phyloP scores from a whole-genome alignment of 1,140 invertebrate genomes.

The Drosophila teissieri region DNA sequence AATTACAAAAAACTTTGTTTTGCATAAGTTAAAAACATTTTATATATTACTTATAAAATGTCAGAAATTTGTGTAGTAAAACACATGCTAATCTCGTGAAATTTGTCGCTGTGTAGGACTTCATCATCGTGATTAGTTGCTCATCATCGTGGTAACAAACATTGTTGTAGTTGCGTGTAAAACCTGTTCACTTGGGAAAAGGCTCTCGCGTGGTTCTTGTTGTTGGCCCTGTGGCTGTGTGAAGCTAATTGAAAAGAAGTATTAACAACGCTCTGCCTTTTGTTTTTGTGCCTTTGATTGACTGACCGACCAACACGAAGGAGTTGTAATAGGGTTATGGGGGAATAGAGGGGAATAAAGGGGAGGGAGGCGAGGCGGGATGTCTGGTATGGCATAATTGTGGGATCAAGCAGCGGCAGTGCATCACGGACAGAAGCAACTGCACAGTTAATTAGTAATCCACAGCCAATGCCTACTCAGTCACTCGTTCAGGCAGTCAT shows the following conservation, averaged over 20 bases:
- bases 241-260: constrained; percentile 79
- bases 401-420: constrained; percentile 60
- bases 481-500: constrained; percentile 52
- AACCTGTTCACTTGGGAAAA: constrained; percentile 75
- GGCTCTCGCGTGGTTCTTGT: constrained; percentile 53
- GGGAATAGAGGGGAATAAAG: neutral
- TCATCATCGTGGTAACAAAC: constrained; percentile 45
- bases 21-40: too few relatives aligned
- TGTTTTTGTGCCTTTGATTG: constrained; percentile 74
- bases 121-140: constrained; percentile 32
- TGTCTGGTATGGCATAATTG: constrained; percentile 75
- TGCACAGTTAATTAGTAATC: constrained; percentile 72
- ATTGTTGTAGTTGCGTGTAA: constrained; percentile 66
- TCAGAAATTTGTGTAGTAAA: too few relatives aligned
- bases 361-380: constrained; percentile 29
- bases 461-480: constrained; percentile 64
- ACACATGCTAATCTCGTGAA: neutral
- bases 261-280: constrained; percentile 77
- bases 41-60: too few relatives aligned
- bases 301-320: constrained; percentile 57
- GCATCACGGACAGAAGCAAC: constrained; percentile 31
- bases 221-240: constrained; percentile 42
- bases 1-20: too few relatives aligned
- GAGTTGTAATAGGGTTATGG: constrained; percentile 20
- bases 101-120: constrained; percentile 9